A percentile compares a stretch with the other conserved stretches of the same genome.
These are phyloP conservation scores for Pterobdella sp. DNA, from an alignment of 2,888 invertebrate species.

Conservation along the genomic window DNA sequence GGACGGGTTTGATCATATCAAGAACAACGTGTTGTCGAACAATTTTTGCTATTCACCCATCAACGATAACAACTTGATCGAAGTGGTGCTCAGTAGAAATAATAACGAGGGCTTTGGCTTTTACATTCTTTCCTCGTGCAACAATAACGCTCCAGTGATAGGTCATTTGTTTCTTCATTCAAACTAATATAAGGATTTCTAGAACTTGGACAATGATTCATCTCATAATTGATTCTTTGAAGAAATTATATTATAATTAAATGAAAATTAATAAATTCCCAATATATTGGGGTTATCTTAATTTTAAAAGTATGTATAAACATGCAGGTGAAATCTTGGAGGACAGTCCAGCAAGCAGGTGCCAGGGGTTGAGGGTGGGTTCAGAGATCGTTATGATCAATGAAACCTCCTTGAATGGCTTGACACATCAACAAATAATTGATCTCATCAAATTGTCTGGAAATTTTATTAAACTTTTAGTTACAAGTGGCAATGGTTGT, in stretches of 20 bases:
- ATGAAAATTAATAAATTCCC: not conserved
- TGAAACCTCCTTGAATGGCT: slow-evolving; percentile 72
- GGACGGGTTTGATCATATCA: no score
- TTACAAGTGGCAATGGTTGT: slow-evolving; percentile 40
- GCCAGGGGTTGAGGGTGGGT: slow-evolving; percentile 79
- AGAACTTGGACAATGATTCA: not conserved
- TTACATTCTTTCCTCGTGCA: slow-evolving; percentile 76
- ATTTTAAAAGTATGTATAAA: no score
- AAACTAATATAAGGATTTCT: not conserved
- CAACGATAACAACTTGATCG: slow-evolving; percentile 49
- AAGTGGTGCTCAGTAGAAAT: slow-evolving; percentile 78
- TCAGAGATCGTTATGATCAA: slow-evolving; percentile 93
- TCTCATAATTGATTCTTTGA: not conserved
- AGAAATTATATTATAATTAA: not conserved
- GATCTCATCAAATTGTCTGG: slow-evolving; percentile 94
- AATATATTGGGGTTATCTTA: no score
- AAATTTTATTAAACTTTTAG: slow-evolving; percentile 66
- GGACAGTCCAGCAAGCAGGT: slow-evolving; percentile 88
- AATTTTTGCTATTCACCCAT: not conserved
- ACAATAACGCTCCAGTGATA: slow-evolving; percentile 48
- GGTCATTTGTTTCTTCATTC: slow-evolving; percentile 41
- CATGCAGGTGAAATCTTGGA: slow-evolving; percentile 78
- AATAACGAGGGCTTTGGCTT: slow-evolving; percentile 97
- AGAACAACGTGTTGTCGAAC: no score
- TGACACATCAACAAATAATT: slow-evolving; percentile 92